Conservation (phyloP, 2,888 invertebrate genomes). For the Chesias legatella region DNA sequence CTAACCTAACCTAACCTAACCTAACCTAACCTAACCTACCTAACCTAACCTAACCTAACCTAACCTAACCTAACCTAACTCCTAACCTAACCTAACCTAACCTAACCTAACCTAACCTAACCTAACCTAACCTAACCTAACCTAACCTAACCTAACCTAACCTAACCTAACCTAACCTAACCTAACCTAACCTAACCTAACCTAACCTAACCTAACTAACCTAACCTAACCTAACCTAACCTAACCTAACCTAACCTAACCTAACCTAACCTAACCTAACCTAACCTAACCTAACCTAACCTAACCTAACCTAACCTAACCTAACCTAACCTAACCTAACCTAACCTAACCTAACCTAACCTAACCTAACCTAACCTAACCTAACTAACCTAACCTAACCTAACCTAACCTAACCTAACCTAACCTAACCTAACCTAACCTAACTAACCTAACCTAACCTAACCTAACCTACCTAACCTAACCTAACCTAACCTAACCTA, state of each 20-base stretch:
- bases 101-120: slow-evolving; percentile 22
- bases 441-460: slow-evolving; percentile 23
- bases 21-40: too few species aligned
- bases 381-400: slow-evolving; percentile 16
- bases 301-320: slow-evolving; percentile 16
- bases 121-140: slow-evolving; percentile 26
- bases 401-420: slow-evolving; percentile 19
- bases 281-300: slow-evolving; percentile 23
- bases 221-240: slow-evolving; percentile 23
- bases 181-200: slow-evolving; percentile 20
- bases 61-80: slow-evolving; percentile 23
- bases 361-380: slow-evolving; percentile 15
- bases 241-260: slow-evolving; percentile 18
- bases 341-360: slow-evolving; percentile 19
- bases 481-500: slow-evolving; percentile 23
- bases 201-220: slow-evolving; percentile 18
- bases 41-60: slow-evolving; percentile 25
- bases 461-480: slow-evolving; percentile 21
- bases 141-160: slow-evolving; percentile 18
- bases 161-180: slow-evolving; percentile 19
- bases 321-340: slow-evolving; percentile 13
- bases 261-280: slow-evolving; percentile 19
- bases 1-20: slow-evolving; percentile 21
- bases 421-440: slow-evolving; percentile 17
- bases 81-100: slow-evolving; percentile 21